Base-by-base conservation (phyloP, 2,113 vertebrate species). In the Eleginops maclovinus region DNA sequence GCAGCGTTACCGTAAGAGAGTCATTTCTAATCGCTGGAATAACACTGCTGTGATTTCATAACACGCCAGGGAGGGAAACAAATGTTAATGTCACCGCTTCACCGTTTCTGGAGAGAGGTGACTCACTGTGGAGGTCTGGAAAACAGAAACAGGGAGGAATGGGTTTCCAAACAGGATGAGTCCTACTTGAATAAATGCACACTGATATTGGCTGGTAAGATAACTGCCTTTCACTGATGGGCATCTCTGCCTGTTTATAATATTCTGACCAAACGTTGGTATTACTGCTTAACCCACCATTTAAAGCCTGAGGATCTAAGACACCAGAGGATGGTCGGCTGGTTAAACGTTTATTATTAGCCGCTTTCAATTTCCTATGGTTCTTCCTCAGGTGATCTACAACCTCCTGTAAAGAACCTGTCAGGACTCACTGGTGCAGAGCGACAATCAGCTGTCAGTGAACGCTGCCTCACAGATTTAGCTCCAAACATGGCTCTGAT, bases 1-100 rank as follows among this genome's bases (percentile, higher is more conserved):
- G 71, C 24, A 21, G 14, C 5, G 12, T 17, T 15, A 16, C 3
- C 7, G 3, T 22, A 44, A 41, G 43, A 44, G 44, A 21, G 26
- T 47, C 59, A 24, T 17, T 19, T 69, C 53, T 55, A 47, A 67
- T 73, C 72, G 17, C 21, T 31, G 53, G 53, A 70, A 80, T 9
- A 68, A 82, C 73, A 69, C 47, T 0, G 40, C n/a, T 24, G 15
- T 10, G 63, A 7, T 31, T 31, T 31, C 31, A 31, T 31, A 31
- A 31, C 31, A 56, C 46, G 28, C 71, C 19, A 44, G 2, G 50
- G 22, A 26, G 9, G 5, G 21, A 41, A 13, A 11, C 21, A 2
- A 9, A 11, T 9, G 2, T 10, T 47, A 64, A 58, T 22, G 50
- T 43, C 22, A 61, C 46, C 2, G 8, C 40, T 36, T 31, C 15